Conservation (phyloP, 92 coral and sea anemone species). For the Parazoanthus atlanticus region DNA sequence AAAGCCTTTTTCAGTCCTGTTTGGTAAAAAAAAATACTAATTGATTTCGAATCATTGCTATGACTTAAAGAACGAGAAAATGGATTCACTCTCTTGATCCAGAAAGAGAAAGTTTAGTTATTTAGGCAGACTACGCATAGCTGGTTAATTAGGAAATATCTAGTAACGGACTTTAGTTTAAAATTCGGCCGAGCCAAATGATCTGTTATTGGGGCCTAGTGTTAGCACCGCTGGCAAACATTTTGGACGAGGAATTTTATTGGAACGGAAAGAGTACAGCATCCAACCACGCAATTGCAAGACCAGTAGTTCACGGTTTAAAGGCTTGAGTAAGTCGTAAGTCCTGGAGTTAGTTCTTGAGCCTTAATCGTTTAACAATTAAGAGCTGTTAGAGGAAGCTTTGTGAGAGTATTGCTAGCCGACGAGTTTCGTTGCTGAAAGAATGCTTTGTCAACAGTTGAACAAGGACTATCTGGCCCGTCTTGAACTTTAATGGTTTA, state of each 20-base stretch:
- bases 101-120: background rate
- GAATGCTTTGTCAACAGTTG: slow-evolving; percentile 57
- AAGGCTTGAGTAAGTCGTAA: too few relatives aligned
- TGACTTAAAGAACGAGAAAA: background rate
- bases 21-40: too few relatives aligned
- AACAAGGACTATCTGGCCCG: slow-evolving; percentile 96
- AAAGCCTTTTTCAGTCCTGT: background rate
- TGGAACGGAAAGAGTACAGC: background rate
- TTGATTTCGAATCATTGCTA: too few relatives aligned
- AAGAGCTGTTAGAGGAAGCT: background rate
- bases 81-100: background rate
- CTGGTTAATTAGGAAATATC: background rate
- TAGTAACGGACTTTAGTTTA: background rate
- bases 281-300: background rate
- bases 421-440: too few relatives aligned
- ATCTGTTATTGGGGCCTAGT: too few relatives aligned
- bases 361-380: too few relatives aligned
- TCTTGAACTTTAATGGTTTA: slow-evolving; percentile 41
- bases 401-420: background rate
- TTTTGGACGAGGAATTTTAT: background rate
- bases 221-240: too few relatives aligned
- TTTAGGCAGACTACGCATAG: background rate
- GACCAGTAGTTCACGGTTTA: background rate
- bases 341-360: too few relatives aligned
- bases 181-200: too few relatives aligned